A percentile compares a stretch with the other conserved stretches of the same genome.
Conservation (phyloP, 2,888 invertebrate species). For the Biston betularia region DNA sequence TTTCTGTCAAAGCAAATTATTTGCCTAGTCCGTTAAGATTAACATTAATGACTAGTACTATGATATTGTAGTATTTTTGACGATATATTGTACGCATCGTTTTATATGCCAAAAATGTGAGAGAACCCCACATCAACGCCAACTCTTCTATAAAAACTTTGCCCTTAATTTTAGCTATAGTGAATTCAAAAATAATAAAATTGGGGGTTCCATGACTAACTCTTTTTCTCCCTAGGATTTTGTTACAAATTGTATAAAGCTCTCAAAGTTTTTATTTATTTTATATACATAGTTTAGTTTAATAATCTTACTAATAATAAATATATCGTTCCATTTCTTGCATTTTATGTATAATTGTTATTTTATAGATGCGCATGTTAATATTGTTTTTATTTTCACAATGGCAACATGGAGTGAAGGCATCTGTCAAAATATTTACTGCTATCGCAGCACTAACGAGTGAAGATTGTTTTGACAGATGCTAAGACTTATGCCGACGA, state of each 20-base stretch:
- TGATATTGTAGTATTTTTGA: conserved; percentile 53
- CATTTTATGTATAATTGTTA: conserved; percentile 84
- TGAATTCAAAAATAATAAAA: not conserved
- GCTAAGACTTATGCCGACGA: conserved; percentile 43
- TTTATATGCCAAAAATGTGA: conserved; percentile 47
- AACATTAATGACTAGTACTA: conserved; percentile 49
- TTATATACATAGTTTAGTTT: conserved; percentile 70
- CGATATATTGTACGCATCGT: conserved; percentile 51
- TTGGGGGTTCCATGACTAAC: conserved; percentile 29
- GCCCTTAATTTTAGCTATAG: not conserved
- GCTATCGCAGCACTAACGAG: conserved; percentile 22
- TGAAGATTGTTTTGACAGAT: conserved; percentile 46
- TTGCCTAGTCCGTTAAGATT: conserved; percentile 60
- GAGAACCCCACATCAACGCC: conserved; percentile 31
- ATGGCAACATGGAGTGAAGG: conserved; percentile 43
- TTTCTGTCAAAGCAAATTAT: conserved; percentile 48
- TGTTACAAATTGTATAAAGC: conserved; percentile 69
- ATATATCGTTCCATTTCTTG: conserved; percentile 80
- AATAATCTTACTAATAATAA: conserved; percentile 59
- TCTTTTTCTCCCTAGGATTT: conserved; percentile 78
- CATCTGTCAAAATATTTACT: conserved; percentile 45
- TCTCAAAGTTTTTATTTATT: conserved; percentile 68
- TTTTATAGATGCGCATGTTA: conserved; percentile 79
- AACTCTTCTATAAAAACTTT: conserved; percentile 16
- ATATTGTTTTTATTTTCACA: conserved; percentile 64